Percentiles rank a stretch among this genome's conserved stretches.
These are phyloP conservation scores for Acropora tenuis DNA, from an alignment of 64 coral and sea anemone species.

Conservation along the genomic window DNA sequence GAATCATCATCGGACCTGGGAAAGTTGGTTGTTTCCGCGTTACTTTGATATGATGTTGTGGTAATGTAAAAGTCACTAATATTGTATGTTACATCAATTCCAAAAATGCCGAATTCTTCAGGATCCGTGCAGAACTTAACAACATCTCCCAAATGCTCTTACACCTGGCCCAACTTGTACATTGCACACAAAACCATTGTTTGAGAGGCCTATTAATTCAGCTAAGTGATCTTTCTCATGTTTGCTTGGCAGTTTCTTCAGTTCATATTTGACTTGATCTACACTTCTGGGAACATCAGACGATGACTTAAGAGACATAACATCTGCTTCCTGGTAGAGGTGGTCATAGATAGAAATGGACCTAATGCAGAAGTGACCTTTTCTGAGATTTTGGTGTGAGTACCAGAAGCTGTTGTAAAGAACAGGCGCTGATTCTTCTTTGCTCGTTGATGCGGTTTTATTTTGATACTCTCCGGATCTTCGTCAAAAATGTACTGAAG, in stretches of 20 bases:
- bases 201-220: constrained; percentile 46
- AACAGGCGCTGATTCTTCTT: constrained; percentile 7
- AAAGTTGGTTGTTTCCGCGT: constrained; percentile 25
- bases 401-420: constrained; percentile 28
- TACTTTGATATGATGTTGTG: constrained; percentile 37
- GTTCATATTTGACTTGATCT: constrained; percentile 64
- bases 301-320: constrained; percentile 16
- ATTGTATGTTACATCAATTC: constrained; percentile 53
- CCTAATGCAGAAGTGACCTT: neutral
- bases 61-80: constrained; percentile 55
- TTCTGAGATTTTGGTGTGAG: constrained; percentile 30
- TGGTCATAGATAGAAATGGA: constrained; percentile 47
- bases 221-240: constrained; percentile 54
- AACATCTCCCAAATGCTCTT: constrained; percentile 49
- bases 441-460: constrained; percentile 14
- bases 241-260: constrained; percentile 36
- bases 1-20: constrained; percentile 56
- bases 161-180: constrained; percentile 43
- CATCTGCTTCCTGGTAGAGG: constrained; percentile 49
- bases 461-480: constrained; percentile 19
- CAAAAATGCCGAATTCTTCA: constrained; percentile 29
- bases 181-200: constrained; percentile 36
- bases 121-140: constrained; percentile 43
- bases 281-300: constrained; percentile 47
- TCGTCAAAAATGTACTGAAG: constrained; percentile 36